These are phyloP conservation scores for Turritopsis dohrnii DNA, from an alignment of 30 jellyfish, hydroid and myxozoan genomes.

Conservation along the genomic window DNA sequence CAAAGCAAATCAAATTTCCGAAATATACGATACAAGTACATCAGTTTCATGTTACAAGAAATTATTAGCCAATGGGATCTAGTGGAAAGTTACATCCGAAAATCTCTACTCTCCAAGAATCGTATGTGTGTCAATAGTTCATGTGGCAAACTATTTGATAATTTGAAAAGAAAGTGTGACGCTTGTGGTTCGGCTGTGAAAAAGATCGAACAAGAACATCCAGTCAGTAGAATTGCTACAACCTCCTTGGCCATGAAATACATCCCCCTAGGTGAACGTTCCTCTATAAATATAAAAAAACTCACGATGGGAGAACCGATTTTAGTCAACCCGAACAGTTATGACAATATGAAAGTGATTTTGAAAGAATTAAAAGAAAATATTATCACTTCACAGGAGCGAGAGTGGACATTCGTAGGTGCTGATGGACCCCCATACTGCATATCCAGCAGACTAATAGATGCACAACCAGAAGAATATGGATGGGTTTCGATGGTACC, in stretches of 20 bases:
- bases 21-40: background rate
- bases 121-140: slow-evolving; percentile 12
- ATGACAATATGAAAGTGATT: background rate
- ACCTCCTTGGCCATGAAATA: background rate
- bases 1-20: background rate
- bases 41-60: background rate
- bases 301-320: slow-evolving; percentile 5
- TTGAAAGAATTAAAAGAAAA: background rate
- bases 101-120: background rate
- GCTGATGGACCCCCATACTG: slow-evolving; percentile 12
- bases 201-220: background rate
- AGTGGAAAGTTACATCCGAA: background rate
- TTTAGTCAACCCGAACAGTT: slow-evolving; percentile 10
- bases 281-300: background rate
- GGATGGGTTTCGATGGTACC: background rate
- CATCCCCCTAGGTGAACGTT: background rate
- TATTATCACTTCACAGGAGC: background rate
- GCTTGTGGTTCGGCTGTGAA: slow-evolving; percentile 5
- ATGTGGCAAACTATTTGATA: background rate
- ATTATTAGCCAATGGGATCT: background rate
- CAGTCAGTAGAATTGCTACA: background rate
- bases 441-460: background rate
- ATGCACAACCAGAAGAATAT: background rate
- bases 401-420: slow-evolving; percentile 12
- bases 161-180: slow-evolving; percentile 7